Percentiles rank a stretch among this genome's conserved stretches.
Conservation (phyloP, 2,888 invertebrate genomes). For the Peribatodes rhomboidaria region DNA sequence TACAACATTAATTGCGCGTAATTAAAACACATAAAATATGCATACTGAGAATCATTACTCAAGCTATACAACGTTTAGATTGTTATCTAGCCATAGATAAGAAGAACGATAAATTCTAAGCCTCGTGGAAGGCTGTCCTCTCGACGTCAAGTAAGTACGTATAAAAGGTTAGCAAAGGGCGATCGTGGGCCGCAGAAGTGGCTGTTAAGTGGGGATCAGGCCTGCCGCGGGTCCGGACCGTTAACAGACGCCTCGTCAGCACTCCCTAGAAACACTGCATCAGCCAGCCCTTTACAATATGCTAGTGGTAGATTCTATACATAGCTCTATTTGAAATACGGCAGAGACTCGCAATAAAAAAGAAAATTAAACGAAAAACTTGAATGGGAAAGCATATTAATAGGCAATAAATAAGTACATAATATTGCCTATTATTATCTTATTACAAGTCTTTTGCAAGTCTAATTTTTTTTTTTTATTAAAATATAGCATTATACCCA, state of each 20-base stretch:
- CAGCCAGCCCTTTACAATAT: slow-evolving; percentile 35
- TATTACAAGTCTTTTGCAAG: no score
- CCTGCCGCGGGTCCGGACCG: slow-evolving; percentile 46
- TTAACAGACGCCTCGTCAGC: slow-evolving; percentile 47
- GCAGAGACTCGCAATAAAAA: background rate
- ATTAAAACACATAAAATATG: no score
- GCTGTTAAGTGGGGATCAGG: slow-evolving; percentile 43
- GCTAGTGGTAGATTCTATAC: background rate
- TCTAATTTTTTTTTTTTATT: no score
- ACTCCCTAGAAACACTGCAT: slow-evolving; percentile 50
- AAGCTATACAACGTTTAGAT: background rate
- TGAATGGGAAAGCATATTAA: no score
- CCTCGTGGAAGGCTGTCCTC: slow-evolving; percentile 25
- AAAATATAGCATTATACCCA: no score
- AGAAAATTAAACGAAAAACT: background rate
- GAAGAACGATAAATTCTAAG: slow-evolving; percentile 5
- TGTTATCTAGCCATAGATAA: slow-evolving; percentile 9
- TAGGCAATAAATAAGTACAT: no score
- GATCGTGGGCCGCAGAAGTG: slow-evolving; percentile 33
- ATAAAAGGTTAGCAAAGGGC: slow-evolving; percentile 40
- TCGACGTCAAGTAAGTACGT: slow-evolving; percentile 32
- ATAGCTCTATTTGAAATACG: background rate
- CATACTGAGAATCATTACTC: no score
- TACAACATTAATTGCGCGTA: no score
- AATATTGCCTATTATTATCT: no score